Percentiles rank a stretch among this genome's conserved stretches.
These are phyloP conservation scores for Wasmannia auropunctata DNA, from an alignment of 1,140 invertebrate genomes.

Conservation along the genomic window DNA sequence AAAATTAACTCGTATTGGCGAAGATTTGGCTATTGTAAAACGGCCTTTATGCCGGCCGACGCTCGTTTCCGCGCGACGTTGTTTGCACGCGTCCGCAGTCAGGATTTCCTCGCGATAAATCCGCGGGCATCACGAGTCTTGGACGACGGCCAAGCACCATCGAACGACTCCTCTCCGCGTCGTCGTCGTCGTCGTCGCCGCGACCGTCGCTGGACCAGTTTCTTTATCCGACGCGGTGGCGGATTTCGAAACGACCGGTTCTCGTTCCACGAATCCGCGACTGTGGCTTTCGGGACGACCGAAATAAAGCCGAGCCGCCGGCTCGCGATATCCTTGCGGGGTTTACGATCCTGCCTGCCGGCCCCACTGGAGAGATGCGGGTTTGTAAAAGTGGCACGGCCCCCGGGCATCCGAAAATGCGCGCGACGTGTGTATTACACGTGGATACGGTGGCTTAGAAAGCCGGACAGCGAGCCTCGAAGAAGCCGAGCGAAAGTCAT, in stretches of 20 bases:
- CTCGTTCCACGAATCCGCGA: constrained; percentile 69
- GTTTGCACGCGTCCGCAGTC: constrained; percentile 37
- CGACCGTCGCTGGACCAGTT: constrained; percentile 67
- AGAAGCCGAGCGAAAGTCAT: not conserved
- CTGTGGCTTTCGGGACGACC: constrained; percentile 66
- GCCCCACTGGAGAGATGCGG: not conserved
- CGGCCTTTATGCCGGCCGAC: not conserved
- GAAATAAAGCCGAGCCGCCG: constrained; percentile 60
- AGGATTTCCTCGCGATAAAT: constrained; percentile 65
- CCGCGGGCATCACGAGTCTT: constrained; percentile 57
- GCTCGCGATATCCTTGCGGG: constrained; percentile 46
- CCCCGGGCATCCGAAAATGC: constrained; percentile 20
- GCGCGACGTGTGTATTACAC: not conserved
- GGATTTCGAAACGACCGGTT: constrained; percentile 73
- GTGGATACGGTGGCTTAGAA: not conserved
- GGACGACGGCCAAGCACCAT: constrained; percentile 66
- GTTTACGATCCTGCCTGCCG: constrained; percentile 43
- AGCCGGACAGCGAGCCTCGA: not conserved
- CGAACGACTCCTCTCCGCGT: constrained; percentile 56
- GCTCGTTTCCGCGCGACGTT: constrained; percentile 45
- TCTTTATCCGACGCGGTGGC: constrained; percentile 69
- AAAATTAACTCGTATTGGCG: not conserved
- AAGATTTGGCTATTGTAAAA: not conserved
- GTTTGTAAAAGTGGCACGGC: constrained; percentile 34
- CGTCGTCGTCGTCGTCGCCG: constrained; percentile 7